A percentile compares a stretch with the other conserved stretches of the same genome.
phyloP scores from a whole-genome alignment of 2,888 invertebrate species.

The Sceliomorpha sp. region DNA sequence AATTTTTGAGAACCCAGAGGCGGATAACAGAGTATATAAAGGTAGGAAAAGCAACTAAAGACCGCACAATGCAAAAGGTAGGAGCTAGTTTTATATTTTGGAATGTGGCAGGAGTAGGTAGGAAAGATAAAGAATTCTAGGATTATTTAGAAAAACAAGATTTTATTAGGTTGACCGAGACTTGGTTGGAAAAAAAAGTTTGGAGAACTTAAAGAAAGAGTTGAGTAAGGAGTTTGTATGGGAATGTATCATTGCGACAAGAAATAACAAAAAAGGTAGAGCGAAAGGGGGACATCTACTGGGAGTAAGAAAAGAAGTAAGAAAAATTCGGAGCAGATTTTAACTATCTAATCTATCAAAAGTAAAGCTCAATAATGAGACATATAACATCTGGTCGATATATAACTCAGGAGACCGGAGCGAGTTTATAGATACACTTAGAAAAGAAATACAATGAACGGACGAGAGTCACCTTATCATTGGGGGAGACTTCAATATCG shows the following conservation, averaged over 20 bases:
- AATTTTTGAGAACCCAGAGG: too few species aligned
- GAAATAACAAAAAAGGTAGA: background rate
- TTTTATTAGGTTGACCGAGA: background rate
- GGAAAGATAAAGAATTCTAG: slow-evolving; percentile 3
- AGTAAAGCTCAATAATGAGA: too few species aligned
- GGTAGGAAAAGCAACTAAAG: too few species aligned
- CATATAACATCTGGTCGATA: background rate
- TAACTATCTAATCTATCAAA: background rate
- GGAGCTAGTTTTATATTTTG: slow-evolving; percentile 14
- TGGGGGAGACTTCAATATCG: too few species aligned
- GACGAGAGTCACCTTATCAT: background rate
- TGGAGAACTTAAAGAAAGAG: background rate
- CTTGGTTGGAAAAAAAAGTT: slow-evolving; percentile 5
- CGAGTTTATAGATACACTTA: too few species aligned
- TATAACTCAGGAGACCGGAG: too few species aligned
- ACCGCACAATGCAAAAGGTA: too few species aligned
- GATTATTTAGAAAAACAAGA: background rate
- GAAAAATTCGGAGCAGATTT: background rate
- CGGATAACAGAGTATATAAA: too few species aligned
- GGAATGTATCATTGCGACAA: background rate
- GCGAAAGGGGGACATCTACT: too few species aligned
- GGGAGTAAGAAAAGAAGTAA: too few species aligned
- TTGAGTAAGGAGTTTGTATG: slow-evolving; percentile 1
- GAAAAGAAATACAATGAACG: too few species aligned
- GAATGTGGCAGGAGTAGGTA: slow-evolving; percentile 7